Evolutionary conservation across 2,113 vertebrate genomes (phyloP).

Genomic region (Lontra canadensis): DNA sequence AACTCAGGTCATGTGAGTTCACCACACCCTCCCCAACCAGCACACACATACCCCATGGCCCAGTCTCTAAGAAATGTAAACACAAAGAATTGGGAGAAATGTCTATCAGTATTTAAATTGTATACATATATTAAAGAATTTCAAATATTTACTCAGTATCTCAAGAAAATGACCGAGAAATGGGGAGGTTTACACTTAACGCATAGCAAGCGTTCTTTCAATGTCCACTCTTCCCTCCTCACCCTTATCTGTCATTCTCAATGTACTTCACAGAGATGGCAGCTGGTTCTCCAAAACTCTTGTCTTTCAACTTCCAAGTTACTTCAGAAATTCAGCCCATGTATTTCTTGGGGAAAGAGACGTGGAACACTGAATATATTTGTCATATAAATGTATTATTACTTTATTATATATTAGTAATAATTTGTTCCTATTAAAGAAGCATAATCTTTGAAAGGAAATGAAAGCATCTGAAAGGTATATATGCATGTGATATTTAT

Average conservation of each 20-base stretch:
- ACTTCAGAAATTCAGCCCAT: slow-evolving; percentile 14
- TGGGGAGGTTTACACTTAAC: background rate
- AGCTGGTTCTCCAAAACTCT: slow-evolving; percentile 6
- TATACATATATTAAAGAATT: slow-evolving; percentile 25
- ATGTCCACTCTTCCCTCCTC: background rate
- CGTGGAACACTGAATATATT: background rate
- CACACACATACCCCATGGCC: background rate
- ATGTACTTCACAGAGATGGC: background rate
- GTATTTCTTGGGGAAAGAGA: background rate
- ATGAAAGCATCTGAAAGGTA: background rate
- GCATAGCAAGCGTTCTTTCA: slow-evolving; percentile 60
- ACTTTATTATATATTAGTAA: background rate
- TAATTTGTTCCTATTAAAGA: background rate
- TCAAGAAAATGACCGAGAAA: slow-evolving; percentile 55
- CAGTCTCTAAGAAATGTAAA: slow-evolving; percentile 30
- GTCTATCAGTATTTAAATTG: slow-evolving; percentile 27
- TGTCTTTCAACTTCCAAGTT: background rate
- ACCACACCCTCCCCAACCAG: background rate
- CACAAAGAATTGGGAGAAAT: slow-evolving; percentile 13
- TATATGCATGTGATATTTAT: background rate
- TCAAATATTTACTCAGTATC: slow-evolving; percentile 67
- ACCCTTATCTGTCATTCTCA: slow-evolving; percentile 31
- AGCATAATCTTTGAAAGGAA: background rate
- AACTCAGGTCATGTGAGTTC: background rate
- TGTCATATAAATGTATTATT: background rate